Evolutionary conservation across 2,797 vertebrate genomes (phyloP).

Genomic region (Pachyuromys duprasi): DNA sequence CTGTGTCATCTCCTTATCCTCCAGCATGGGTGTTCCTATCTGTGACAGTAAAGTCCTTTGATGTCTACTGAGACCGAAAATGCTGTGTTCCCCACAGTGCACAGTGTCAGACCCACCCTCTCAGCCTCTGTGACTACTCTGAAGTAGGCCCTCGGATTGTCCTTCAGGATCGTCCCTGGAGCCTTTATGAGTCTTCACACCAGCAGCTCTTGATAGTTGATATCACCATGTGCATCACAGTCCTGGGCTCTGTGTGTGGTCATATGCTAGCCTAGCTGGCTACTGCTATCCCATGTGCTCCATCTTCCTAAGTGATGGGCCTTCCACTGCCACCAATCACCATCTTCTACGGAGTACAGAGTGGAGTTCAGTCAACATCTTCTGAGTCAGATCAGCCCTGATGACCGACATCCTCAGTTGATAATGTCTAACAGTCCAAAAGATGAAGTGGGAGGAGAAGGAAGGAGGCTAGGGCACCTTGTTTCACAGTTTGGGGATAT

Average conservation of each 20-base stretch:
- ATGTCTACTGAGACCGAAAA: neutral
- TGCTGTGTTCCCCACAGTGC: neutral
- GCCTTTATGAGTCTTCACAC: neutral
- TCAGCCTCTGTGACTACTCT: neutral
- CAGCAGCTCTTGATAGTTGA: neutral
- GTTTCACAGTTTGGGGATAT: accelerated
- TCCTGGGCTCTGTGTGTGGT: accelerated
- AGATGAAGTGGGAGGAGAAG: accelerated
- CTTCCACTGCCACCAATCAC: neutral
- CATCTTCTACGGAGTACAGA: neutral
- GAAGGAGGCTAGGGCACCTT: neutral
- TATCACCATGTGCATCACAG: accelerated
- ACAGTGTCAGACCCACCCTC: accelerated
- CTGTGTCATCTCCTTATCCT: neutral
- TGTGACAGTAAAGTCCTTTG: accelerated
- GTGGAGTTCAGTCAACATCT: accelerated
- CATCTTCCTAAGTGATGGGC: neutral
- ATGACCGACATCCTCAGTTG: accelerated
- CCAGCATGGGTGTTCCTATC: neutral
- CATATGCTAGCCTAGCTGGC: neutral
- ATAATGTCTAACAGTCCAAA: neutral
- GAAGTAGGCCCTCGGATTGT: neutral
- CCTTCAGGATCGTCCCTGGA: neutral
- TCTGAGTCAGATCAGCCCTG: neutral
- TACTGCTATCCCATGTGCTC: neutral